These are phyloP conservation scores for Cheilosia scutellata DNA, from an alignment of 2,888 invertebrate genomes.

Conservation along the genomic window DNA sequence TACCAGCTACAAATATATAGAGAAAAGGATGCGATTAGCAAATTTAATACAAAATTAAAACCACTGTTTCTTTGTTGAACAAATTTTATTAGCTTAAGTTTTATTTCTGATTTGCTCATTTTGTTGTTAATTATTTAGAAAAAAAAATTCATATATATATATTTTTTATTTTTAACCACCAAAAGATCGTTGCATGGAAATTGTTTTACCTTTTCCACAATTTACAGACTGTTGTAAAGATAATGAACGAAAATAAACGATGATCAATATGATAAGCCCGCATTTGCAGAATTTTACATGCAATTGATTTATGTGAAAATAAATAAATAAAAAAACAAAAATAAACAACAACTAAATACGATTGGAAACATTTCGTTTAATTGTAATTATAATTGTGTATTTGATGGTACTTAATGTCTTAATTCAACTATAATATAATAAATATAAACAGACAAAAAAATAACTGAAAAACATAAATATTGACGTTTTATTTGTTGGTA, in stretches of 20 bases:
- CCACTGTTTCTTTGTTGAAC: slow-evolving; percentile 17
- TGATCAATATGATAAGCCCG: slow-evolving; percentile 52
- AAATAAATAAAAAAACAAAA: slow-evolving; percentile 54
- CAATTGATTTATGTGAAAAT: slow-evolving; percentile 45
- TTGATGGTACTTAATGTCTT: slow-evolving; percentile 78
- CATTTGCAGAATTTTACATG: slow-evolving; percentile 65
- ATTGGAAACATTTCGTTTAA: slow-evolving; percentile 68
- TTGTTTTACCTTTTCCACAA: slow-evolving; percentile 9
- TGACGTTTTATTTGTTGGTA: neutral
- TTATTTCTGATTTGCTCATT: slow-evolving; percentile 34
- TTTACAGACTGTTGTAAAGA: slow-evolving; percentile 47
- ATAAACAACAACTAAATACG: slow-evolving; percentile 61
- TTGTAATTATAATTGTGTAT: slow-evolving; percentile 77
- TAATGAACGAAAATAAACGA: slow-evolving; percentile 48
- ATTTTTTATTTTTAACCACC: slow-evolving; percentile 78
- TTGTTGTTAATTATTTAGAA: slow-evolving; percentile 43
- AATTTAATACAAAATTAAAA: slow-evolving; percentile 7
- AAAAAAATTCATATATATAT: neutral
- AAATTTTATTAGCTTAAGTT: slow-evolving; percentile 25
- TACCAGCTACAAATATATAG: slow-evolving; percentile 42
- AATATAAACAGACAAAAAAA: slow-evolving; percentile 44
- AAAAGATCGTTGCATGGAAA: slow-evolving; percentile 66
- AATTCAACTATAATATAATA: slow-evolving; percentile 68
- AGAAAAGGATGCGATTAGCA: slow-evolving; percentile 46
- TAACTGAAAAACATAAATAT: slow-evolving; percentile 14